These are phyloP conservation scores for Podarcis lilfordi DNA, from an alignment of 2,797 vertebrate genomes.

Conservation along the genomic window DNA sequence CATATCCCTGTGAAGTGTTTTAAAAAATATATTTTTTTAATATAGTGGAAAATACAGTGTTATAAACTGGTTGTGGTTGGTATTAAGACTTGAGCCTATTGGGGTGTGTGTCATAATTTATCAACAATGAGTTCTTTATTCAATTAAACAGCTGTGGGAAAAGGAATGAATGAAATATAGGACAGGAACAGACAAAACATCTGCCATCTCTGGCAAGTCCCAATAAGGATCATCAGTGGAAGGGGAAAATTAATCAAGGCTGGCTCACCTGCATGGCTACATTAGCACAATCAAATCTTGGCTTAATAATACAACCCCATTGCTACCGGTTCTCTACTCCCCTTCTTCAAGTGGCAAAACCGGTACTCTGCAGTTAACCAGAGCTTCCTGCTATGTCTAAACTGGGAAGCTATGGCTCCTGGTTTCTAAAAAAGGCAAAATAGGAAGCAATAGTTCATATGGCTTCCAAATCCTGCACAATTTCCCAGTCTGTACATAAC, in stretches of 20 bases:
- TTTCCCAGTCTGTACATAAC: no score
- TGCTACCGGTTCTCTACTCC: no score
- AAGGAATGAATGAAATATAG: background rate
- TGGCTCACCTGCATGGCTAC: background rate
- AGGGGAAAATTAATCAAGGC: background rate
- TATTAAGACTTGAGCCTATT: background rate
- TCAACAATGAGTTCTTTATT: background rate
- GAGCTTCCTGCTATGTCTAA: no score
- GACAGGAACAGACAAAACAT: background rate
- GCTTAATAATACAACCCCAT: no score
- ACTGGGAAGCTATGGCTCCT: no score
- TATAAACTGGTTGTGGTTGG: background rate
- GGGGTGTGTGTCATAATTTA: background rate
- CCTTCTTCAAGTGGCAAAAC: no score
- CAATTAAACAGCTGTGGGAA: background rate
- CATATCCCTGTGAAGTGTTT: slow-evolving; percentile 83
- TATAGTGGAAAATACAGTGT: background rate
- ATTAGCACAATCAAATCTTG: no score
- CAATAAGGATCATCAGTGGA: background rate
- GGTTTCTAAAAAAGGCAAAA: no score
- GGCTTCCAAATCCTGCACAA: no score
- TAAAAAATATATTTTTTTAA: background rate
- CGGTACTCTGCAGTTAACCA: no score
- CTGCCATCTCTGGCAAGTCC: background rate
- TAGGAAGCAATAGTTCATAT: no score